These are phyloP conservation scores for Ectemnius lituratus DNA, from an alignment of 2,888 invertebrate genomes.

Conservation along the genomic window DNA sequence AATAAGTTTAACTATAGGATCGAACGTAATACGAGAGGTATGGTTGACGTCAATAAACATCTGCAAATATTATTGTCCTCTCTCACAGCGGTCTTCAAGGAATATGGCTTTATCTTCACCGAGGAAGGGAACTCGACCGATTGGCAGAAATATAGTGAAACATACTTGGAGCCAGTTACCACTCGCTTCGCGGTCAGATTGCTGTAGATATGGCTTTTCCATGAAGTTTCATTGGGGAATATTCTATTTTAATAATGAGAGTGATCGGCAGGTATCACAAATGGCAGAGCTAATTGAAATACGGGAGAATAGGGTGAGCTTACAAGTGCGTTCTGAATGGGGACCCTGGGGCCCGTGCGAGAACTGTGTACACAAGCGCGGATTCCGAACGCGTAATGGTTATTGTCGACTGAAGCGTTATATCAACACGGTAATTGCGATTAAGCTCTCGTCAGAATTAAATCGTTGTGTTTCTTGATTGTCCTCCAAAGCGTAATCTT, in stretches of 20 bases:
- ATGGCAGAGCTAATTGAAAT: slow-evolving; percentile 76
- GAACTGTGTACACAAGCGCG: slow-evolving; percentile 74
- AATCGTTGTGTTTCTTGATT: too few relatives aligned
- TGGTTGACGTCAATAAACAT: not conserved
- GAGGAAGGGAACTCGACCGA: slow-evolving; percentile 78
- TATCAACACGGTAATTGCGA: slow-evolving; percentile 53
- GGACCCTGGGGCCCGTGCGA: slow-evolving; percentile 80
- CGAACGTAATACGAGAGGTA: slow-evolving; percentile 73
- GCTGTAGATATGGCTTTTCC: too few relatives aligned
- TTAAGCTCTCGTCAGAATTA: too few relatives aligned
- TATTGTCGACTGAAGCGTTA: slow-evolving; percentile 79
- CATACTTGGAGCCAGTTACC: slow-evolving; percentile 78
- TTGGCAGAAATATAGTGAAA: slow-evolving; percentile 79
- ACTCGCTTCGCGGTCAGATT: slow-evolving; percentile 74
- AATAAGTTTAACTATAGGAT: slow-evolving; percentile 79
- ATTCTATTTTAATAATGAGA: too few relatives aligned
- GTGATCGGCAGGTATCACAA: slow-evolving; percentile 70
- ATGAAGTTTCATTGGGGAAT: too few relatives aligned
- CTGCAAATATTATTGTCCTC: not conserved
- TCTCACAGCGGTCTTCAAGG: slow-evolving; percentile 61
- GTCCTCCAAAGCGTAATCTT: too few relatives aligned
- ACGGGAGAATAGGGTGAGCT: slow-evolving; percentile 75
- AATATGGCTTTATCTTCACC: slow-evolving; percentile 30
- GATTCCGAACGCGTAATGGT: slow-evolving; percentile 77
- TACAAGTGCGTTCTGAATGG: slow-evolving; percentile 80